phyloP scores from a whole-genome alignment of 2,797 vertebrate genomes.

The Tokudaia tokunoshimensis region DNA sequence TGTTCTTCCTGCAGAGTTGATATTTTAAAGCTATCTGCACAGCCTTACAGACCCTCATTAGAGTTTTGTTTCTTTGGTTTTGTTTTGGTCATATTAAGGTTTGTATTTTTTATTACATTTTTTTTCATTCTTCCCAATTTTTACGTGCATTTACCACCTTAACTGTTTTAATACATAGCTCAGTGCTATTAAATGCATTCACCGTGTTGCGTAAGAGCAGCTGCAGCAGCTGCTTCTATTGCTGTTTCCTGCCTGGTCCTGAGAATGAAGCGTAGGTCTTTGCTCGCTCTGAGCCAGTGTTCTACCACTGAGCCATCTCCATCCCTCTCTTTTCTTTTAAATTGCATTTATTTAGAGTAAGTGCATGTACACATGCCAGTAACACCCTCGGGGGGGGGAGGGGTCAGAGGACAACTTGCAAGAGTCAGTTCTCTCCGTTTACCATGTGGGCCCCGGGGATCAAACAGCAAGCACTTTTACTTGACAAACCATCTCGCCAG shows the following conservation, averaged over 20 bases:
- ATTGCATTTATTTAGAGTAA: background rate
- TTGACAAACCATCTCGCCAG: background rate
- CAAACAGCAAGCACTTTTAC: background rate
- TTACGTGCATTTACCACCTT: background rate
- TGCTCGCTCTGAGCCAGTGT: background rate
- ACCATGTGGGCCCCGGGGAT: too few relatives aligned
- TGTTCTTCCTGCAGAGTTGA: background rate
- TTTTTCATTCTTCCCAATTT: background rate
- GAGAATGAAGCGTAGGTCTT: background rate
- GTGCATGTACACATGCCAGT: background rate
- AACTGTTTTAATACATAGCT: background rate
- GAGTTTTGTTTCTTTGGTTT: background rate
- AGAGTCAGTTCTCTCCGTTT: background rate
- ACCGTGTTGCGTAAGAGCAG: background rate
- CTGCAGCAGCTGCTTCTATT: accelerated
- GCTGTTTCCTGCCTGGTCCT: background rate
- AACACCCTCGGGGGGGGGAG: background rate
- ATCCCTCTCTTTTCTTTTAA: background rate
- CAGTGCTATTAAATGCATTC: background rate
- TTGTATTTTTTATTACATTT: background rate
- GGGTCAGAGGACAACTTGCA: background rate
- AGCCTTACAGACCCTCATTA: background rate
- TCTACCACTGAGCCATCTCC: background rate
- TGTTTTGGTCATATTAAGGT: background rate
- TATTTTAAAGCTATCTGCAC: background rate